These are phyloP conservation scores for Caenorhabditis briggsae DNA, from an alignment of 1,140 invertebrate genomes.

Conservation along the genomic window DNA sequence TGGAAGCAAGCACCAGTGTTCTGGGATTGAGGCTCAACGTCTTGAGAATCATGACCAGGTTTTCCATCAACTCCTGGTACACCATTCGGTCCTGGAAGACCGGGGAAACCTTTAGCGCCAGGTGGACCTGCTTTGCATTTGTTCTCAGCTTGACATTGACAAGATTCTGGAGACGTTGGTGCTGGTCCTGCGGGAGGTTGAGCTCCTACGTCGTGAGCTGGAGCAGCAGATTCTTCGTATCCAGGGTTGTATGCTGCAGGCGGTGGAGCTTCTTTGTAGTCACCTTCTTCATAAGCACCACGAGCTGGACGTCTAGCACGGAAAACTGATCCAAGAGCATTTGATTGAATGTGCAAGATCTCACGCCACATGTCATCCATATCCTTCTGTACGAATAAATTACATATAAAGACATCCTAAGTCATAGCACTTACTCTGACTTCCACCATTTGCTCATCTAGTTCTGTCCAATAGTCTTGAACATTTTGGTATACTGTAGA, in stretches of 20 bases:
- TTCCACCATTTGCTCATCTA: slow-evolving; percentile 72
- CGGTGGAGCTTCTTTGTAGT: slow-evolving; percentile 4
- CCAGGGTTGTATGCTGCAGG: slow-evolving; percentile 54
- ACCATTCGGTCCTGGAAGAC: slow-evolving; percentile 60
- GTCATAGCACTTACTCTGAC: slow-evolving; percentile 64
- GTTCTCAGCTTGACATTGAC: slow-evolving; percentile 67
- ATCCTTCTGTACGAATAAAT: background rate
- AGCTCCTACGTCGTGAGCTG: slow-evolving; percentile 60
- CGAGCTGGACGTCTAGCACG: slow-evolving; percentile 24
- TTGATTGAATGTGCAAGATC: slow-evolving; percentile 41
- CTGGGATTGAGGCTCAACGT: slow-evolving; percentile 59
- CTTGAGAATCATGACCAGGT: slow-evolving; percentile 59
- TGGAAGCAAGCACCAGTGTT: slow-evolving; percentile 59
- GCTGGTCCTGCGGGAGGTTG: slow-evolving; percentile 66
- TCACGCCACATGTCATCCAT: slow-evolving; percentile 46
- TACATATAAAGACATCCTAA: background rate
- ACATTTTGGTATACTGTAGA: slow-evolving; percentile 74
- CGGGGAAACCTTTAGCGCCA: slow-evolving; percentile 22
- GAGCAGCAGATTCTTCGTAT: slow-evolving; percentile 43
- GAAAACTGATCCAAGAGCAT: slow-evolving; percentile 31
- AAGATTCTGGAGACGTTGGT: slow-evolving; percentile 44
- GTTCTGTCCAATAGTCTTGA: slow-evolving; percentile 72
- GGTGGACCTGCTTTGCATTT: slow-evolving; percentile 51
- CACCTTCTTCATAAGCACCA: slow-evolving; percentile 32
- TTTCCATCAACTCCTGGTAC: slow-evolving; percentile 63